Evolutionary conservation across 2,113 vertebrate species (phyloP).

Genomic region (Poecile atricapillus): DNA sequence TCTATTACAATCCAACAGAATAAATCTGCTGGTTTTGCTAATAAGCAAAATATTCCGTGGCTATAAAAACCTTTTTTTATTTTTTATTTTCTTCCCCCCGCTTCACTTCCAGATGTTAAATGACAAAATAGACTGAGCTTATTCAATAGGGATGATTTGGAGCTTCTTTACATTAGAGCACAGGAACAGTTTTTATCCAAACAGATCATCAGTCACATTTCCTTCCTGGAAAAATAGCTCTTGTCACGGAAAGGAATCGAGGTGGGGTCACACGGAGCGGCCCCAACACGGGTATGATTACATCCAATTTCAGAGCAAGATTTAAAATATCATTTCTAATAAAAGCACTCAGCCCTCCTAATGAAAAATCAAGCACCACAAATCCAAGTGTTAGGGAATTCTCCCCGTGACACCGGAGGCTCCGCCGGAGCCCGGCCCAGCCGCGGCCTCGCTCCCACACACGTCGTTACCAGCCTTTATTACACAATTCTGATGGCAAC

Average conservation of each 20-base stretch:
- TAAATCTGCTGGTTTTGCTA: not conserved
- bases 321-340: constrained; percentile 26
- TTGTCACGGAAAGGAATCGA: not conserved
- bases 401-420: not conserved
- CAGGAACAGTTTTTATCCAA: not conserved
- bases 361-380: not conserved
- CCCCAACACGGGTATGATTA: not conserved
- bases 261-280: not conserved
- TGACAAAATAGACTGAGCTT: not conserved
- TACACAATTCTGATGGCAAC: constrained; percentile 46
- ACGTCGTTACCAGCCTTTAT: constrained; percentile 51
- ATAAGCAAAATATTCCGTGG: not conserved
- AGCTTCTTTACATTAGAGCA: not conserved
- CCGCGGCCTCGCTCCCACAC: not conserved
- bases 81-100: rapidly evolving
- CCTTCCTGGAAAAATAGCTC: not conserved
- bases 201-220: not conserved
- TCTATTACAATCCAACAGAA: not conserved
- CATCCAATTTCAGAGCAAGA: not conserved
- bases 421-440: not conserved
- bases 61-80: not conserved
- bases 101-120: not conserved
- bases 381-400: not conserved
- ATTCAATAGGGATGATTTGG: not conserved
- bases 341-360: not conserved